These are phyloP conservation scores for Laticauda laticaudata DNA, from an alignment of 2,113 vertebrate species.

Conservation along the genomic window DNA sequence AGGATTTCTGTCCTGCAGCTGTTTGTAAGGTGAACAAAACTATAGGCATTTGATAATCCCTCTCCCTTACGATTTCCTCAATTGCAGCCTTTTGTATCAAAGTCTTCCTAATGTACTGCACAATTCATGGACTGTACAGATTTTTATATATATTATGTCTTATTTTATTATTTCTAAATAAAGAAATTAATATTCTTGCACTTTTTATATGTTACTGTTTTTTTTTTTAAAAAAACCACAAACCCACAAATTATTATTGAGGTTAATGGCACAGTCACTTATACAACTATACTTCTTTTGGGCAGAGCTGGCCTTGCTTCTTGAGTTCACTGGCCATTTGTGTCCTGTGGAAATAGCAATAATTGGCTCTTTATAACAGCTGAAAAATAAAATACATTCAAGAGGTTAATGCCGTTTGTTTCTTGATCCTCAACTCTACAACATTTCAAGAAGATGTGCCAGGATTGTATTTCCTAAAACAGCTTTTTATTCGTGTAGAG, in stretches of 20 bases:
- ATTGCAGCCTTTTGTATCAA: conserved; percentile 86
- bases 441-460: not conserved
- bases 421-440: not conserved
- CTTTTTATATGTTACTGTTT: not conserved
- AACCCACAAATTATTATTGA: not conserved
- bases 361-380: not conserved
- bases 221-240: not conserved
- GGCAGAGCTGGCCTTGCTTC: not conserved
- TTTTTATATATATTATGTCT: conserved; percentile 93
- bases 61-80: conserved; percentile 73
- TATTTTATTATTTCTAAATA: conserved; percentile 99
- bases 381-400: too few species aligned
- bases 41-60: conserved; percentile 64
- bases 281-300: not conserved
- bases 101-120: conserved; percentile 97
- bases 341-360: not conserved
- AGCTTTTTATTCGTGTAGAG: not conserved
- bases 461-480: not conserved
- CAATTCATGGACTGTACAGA: conserved; percentile 96
- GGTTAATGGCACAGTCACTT: not conserved
- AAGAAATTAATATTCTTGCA: conserved; percentile 64
- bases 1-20: conserved; percentile 66
- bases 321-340: not conserved
- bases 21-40: conserved; percentile 60
- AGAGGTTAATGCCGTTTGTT: not conserved